Base-by-base conservation (phyloP, 2,113 vertebrate genomes). In the Tonatia bakeri region DNA sequence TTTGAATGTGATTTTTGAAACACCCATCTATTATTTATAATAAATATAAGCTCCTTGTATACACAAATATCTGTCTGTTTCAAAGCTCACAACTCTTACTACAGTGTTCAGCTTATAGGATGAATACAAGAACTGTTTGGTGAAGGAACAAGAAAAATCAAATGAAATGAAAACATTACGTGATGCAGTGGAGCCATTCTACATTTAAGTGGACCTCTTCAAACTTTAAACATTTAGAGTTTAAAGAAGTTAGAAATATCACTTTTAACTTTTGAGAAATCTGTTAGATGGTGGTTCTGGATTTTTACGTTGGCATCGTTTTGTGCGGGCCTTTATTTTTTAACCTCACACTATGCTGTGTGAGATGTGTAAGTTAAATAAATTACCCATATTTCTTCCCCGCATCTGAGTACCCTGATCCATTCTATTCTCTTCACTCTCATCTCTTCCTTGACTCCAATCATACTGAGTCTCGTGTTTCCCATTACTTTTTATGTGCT, bases 1-100 rank as follows among this genome's bases (percentile, higher is more conserved):
- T 64, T 94, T 92, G 12, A 91, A 88, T 4, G 8, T 84, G 4
- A 90, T 31, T 95, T 81, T 64, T 77, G 40, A 94, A 87, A 87
- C 11, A 16, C 12, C 31, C 28, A 31, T 82, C 16, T 81, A 59
- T 82, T 67, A n/a, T 82, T 93, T 93, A 38, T 79, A 70, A 90
- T 87, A 82, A 89, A 72, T 69, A 26, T 45, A 94, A 90, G 40
- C 13, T 28, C 16, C 2, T 82, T 85, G 5, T 52, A 3, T 87
- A 38, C 11, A 89, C 28, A 91, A 65, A 82, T 65, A 5, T 0
- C 13, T 33, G 26, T 59, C 15, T 43, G 69, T 96, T 95, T 92
- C 9, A 1, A 54, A 87, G 45, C 14, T 90, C 26, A 40, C 26
- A 47, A 56, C 15, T 83, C 24, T 22, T 54, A 50, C 19, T 1